Evolutionary conservation across 2,797 vertebrate species (phyloP).

Genomic region (Taeniopygia guttata): DNA sequence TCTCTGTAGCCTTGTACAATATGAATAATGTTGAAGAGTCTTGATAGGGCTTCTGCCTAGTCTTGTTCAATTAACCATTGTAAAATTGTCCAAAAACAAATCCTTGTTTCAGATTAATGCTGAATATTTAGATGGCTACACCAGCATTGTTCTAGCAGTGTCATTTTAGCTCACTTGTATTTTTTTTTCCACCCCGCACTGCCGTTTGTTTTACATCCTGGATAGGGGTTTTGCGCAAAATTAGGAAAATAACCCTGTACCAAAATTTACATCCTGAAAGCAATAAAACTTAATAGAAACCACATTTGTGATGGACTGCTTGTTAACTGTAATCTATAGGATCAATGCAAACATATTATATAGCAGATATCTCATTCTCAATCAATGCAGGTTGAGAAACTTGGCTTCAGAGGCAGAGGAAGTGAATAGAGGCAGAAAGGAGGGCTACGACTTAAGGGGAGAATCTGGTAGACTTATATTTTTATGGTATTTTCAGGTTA

Average conservation of each 20-base stretch:
- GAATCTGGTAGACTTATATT: not conserved
- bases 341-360: not conserved
- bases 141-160: not conserved
- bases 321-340: not conserved
- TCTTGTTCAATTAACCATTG: not conserved
- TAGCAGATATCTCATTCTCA: not conserved
- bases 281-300: constrained; percentile 17
- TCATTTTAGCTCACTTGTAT: not conserved
- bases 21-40: not conserved
- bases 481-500: not conserved
- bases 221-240: not conserved
- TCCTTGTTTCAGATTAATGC: not conserved
- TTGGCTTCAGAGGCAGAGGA: not conserved
- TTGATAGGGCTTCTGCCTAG: not conserved
- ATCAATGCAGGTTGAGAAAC: not conserved
- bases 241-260: constrained; percentile 1
- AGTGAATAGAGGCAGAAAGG: not conserved
- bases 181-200: not conserved
- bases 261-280: constrained; percentile 22
- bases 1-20: not conserved
- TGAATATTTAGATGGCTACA: not conserved
- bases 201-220: not conserved
- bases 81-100: not conserved
- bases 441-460: not conserved
- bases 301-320: constrained; percentile 9